Evolutionary conservation across 2,797 vertebrate genomes (phyloP).

Genomic region (Adelosebastes latens): DNA sequence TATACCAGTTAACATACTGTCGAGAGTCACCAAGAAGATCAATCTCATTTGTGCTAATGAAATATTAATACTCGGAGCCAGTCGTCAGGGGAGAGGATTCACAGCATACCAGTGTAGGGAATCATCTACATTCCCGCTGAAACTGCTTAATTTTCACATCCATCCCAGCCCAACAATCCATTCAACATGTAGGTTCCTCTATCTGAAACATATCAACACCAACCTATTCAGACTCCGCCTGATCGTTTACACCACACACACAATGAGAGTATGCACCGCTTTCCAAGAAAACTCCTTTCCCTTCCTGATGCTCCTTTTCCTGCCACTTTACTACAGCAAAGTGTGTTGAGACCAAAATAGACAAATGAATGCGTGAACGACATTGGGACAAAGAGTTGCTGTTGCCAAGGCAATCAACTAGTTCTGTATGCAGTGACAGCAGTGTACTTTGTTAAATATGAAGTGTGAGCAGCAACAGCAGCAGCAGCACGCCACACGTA

Average conservation of each 20-base stretch:
- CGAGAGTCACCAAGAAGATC: conserved; percentile 70
- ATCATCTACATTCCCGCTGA: conserved; percentile 44
- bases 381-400: conserved; percentile 40
- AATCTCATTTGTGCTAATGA: conserved; percentile 77
- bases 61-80: conserved; percentile 73
- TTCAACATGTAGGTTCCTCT: conserved; percentile 15
- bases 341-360: conserved; percentile 56
- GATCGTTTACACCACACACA: conserved; percentile 24
- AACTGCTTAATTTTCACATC: conserved; percentile 24
- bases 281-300: conserved; percentile 12
- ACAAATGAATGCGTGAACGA: conserved; percentile 56
- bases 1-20: conserved; percentile 52
- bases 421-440: conserved; percentile 23
- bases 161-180: conserved; percentile 17
- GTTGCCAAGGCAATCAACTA: conserved; percentile 62
- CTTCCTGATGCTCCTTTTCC: conserved; percentile 12
- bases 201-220: conserved; percentile 3
- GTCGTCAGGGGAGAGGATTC: conserved; percentile 57
- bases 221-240: neutral
- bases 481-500: conserved; percentile 9
- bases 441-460: conserved; percentile 15
- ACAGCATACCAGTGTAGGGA: conserved; percentile 33
- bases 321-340: conserved; percentile 19
- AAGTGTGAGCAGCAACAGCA: neutral
- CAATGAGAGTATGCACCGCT: neutral